Conservation (phyloP, 2,113 vertebrate species). For the Aptenodytes patagonicus region DNA sequence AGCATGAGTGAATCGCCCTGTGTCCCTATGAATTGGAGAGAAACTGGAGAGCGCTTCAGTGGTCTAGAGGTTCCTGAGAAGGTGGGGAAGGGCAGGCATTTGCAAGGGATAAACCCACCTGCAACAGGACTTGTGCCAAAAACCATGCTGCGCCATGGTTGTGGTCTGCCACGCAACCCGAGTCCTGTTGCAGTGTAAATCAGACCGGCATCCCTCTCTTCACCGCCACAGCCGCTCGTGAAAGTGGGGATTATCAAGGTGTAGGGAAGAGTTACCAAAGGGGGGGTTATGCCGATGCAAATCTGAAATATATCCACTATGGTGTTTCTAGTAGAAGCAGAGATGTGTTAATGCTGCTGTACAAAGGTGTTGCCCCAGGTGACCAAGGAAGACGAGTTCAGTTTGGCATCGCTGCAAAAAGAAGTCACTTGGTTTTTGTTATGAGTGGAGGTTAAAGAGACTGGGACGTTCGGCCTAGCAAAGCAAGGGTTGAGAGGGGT, state of each 20-base stretch:
- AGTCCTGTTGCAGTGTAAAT: not conserved
- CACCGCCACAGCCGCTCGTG: not conserved
- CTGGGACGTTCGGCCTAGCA: not conserved
- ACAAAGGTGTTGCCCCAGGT: not conserved
- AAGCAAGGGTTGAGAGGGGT: not conserved
- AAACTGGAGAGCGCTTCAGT: not conserved
- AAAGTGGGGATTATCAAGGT: not conserved
- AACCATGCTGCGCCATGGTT: fast-evolving
- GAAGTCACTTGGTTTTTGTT: not conserved
- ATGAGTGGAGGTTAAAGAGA: not conserved
- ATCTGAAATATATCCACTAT: not conserved
- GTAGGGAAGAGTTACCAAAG: not conserved
- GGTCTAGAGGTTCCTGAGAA: not conserved
- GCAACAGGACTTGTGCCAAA: not conserved
- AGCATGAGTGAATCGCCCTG: not conserved
- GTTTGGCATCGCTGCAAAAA: not conserved
- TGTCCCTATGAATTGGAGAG: not conserved
- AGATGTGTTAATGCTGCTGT: not conserved
- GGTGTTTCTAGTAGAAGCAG: not conserved
- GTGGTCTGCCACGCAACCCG: not conserved
- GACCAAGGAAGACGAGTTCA: not conserved
- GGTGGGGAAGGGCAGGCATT: not conserved
- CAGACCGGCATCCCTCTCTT: not conserved
- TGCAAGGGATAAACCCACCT: not conserved
- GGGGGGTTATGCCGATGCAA: not conserved